phyloP scores from a whole-genome alignment of 2,113 vertebrate genomes.

The Atlantisia rogersi region DNA sequence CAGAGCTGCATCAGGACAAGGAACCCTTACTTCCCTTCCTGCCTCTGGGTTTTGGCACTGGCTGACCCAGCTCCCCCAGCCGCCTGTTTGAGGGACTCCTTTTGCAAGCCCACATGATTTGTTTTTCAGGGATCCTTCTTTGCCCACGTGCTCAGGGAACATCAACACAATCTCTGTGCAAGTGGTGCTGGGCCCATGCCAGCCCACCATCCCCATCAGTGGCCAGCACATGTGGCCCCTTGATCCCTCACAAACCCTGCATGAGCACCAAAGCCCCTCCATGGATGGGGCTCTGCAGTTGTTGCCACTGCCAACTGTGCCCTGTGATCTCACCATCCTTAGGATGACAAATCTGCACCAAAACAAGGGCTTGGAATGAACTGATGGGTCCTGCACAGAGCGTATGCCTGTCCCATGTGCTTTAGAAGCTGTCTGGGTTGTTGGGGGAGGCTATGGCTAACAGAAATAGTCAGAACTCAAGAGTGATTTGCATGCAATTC shows the following conservation, averaged over 20 bases:
- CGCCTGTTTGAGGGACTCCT: background rate
- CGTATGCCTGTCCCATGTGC: background rate
- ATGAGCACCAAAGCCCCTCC: background rate
- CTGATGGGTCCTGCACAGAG: background rate
- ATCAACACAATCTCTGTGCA: background rate
- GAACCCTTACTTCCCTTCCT: background rate
- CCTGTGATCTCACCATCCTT: background rate
- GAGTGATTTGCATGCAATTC: background rate
- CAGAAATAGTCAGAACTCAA: background rate
- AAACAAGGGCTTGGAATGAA: background rate
- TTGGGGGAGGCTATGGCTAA: background rate
- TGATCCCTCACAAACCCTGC: background rate
- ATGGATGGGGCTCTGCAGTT: background rate
- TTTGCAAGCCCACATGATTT: background rate
- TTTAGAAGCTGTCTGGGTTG: background rate
- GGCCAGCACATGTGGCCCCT: background rate
- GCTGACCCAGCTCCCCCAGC: background rate
- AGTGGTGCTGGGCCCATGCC: accelerated
- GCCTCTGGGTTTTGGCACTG: background rate
- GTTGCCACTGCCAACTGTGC: background rate
- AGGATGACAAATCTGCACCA: background rate
- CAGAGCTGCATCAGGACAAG: background rate
- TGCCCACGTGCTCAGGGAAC: background rate
- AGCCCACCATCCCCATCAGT: accelerated
- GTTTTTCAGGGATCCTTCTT: background rate